Conservation (phyloP, 2,113 vertebrate species). For the Hemicordylus capensis region DNA sequence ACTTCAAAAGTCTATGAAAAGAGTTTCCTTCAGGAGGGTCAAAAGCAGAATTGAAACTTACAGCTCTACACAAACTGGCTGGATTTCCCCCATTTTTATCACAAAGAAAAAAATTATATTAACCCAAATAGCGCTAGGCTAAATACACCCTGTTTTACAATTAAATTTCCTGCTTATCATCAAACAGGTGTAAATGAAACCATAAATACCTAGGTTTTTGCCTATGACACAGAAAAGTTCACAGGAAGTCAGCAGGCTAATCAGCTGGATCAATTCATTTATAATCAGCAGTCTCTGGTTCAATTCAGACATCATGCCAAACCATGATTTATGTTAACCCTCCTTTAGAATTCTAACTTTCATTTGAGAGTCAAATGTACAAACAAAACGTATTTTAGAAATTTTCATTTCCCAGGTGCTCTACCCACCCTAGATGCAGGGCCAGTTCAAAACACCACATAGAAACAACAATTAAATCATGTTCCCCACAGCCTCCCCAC, state of each 20-base stretch:
- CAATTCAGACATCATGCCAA: background rate
- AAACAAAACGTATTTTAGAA: background rate
- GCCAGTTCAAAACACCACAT: too few relatives aligned
- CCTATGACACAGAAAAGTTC: conserved; percentile 3
- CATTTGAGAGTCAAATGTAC: background rate
- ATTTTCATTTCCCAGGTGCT: background rate
- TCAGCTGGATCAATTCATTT: background rate
- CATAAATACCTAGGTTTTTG: background rate
- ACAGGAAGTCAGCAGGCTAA: background rate
- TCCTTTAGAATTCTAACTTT: background rate
- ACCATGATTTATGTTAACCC: background rate
- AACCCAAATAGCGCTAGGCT: background rate
- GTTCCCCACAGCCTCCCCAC: too few relatives aligned
- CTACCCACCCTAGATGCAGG: background rate
- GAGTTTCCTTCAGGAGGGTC: background rate
- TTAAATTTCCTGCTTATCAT: background rate
- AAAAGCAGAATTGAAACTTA: background rate
- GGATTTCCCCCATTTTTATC: too few relatives aligned
- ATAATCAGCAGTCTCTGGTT: background rate
- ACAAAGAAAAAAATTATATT: background rate
- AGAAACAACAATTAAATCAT: too few relatives aligned
- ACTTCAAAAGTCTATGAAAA: background rate
- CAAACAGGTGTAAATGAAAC: background rate
- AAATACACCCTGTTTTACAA: conserved; percentile 7
- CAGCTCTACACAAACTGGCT: background rate